Evolutionary conservation across 2,888 invertebrate genomes (phyloP), one percentile per base, ranked within the genome.

Genomic region (Cataglyphis livida): DNA sequence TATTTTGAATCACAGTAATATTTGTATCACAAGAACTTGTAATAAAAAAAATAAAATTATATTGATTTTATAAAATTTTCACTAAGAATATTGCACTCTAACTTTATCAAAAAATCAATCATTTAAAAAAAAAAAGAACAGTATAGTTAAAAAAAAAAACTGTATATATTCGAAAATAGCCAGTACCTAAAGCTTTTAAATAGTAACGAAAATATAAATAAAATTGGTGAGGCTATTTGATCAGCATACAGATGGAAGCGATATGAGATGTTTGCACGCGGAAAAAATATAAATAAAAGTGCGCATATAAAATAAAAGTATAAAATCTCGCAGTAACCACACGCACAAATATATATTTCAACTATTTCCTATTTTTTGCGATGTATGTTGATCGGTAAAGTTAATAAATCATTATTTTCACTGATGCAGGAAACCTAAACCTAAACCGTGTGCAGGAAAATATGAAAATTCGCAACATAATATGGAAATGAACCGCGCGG

Each of bases 211-310:
- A 81, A 51, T 62, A 21, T 35, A 82, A 51, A 61, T 70, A 54
- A 79, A 57, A 78, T 81, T 48, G 18, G 65, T 44, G 66, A 59
- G 68, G 21, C 44, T 61, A 3, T 79, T 82, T n/a, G 82, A 38
- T 51, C 57, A 81, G 32, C 61, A 76, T 66, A 82, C 38, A 81
- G 70, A 85, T 81, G 59, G 79, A 62, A 71, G 70, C 59, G 54
- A 68, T 38, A 51, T 64, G 62, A 51, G 51, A 74, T 51, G 65
- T 62, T 66, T 62, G 51, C 25, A 25, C 25, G 21, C 12, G 28
- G 38, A 44, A 35, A 28, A 61, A 35, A 81, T 35, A 35, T 6
- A 51, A 57, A 65, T 28, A 65, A 75, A 65, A 81, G 5, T 65
- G 21, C 38, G 32, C 12, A 6, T 15, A 51, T 51, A 62, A 38